These are phyloP conservation scores for Trichacis sp. DNA, from an alignment of 2,888 invertebrate genomes.

Conservation along the genomic window DNA sequence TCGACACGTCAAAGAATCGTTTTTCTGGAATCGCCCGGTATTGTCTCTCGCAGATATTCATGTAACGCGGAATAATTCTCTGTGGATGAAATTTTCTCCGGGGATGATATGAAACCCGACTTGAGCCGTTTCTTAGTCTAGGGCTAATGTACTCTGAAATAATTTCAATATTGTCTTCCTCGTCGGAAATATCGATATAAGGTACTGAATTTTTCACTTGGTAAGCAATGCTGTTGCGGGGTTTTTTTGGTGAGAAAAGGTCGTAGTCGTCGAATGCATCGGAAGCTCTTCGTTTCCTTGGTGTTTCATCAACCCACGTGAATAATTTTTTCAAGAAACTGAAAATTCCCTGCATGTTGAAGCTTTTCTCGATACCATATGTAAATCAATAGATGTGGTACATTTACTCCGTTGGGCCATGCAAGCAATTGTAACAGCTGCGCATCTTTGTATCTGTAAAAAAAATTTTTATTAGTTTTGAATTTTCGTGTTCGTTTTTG, in stretches of 20 bases:
- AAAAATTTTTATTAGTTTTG: no score
- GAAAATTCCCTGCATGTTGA: constrained; percentile 43
- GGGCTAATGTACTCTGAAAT: constrained; percentile 38
- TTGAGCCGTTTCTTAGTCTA: constrained; percentile 36
- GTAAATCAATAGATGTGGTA: no score
- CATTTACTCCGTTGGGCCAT: no score
- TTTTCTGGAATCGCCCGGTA: constrained; percentile 14
- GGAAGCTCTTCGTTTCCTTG: constrained; percentile 53
- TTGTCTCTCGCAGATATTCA: neutral
- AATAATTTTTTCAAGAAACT: constrained; percentile 55
- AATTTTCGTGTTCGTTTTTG: no score
- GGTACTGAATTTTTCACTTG: neutral
- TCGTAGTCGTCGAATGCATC: constrained; percentile 39
- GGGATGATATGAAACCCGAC: constrained; percentile 12
- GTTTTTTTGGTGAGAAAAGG: constrained; percentile 48
- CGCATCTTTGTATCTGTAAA: no score
- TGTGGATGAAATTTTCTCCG: constrained; percentile 9
- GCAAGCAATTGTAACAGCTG: no score
- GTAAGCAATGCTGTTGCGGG: constrained; percentile 5
- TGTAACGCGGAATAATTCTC: neutral
- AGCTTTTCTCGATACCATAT: no score
- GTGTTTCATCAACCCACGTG: constrained; percentile 51
- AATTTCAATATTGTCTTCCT: constrained; percentile 47
- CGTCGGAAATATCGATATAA: constrained; percentile 43
- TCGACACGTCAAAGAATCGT: constrained; percentile 7